Evolutionary conservation across 1,140 invertebrate species (phyloP), one percentile per base, ranked within the genome.

Genomic region (Amphibalanus amphitrite): DNA sequence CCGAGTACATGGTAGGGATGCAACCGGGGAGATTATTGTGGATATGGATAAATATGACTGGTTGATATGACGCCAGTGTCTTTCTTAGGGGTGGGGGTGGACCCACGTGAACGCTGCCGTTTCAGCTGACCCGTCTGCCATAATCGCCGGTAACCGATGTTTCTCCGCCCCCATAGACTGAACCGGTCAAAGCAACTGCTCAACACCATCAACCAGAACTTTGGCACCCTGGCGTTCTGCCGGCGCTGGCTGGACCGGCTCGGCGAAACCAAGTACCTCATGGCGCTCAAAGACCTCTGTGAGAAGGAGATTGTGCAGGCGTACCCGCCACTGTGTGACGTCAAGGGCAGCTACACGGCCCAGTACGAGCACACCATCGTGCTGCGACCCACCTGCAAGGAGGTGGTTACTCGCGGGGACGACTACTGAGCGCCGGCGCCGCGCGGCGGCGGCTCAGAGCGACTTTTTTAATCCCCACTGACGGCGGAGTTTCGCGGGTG

Each of bases 341-440:
- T 93, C 33, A 97, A 96, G 80, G 97, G 97, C 72, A 96, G 90
- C 79, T 99, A 98, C 81, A 99, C 97, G 0, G 97, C 97, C 69
- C 97, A 99, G 81, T 99, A 93, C 80, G 97, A 99, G 80, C 97
- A 99, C 81, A 99, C 97, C 0, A 93, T 99, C 77, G 86, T 99
- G 69, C 83, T 99, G 69, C 85, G 97, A 77, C 97, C 97, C 23
- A 98, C 96, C 0, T 99, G 95, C 83, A 99, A 99, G 82, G 97
- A 99, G 83, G 88, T 99, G 8, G 88, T 99, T 29, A 97, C 93
- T 23, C 87, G 95, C 72, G 97, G 97, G 70, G 90, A 92, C 72
- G 97, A 99, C 81, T 99, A 98, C 81, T 99, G 82, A 85, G 15
- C 3, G 59, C 20, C 40, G 25, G 28, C 67, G 40, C 25, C 73